Percentiles rank a stretch among this genome's conserved stretches.
These are phyloP conservation scores for Crocidura indochinensis DNA, from an alignment of 2,797 vertebrate species.

Conservation along the genomic window DNA sequence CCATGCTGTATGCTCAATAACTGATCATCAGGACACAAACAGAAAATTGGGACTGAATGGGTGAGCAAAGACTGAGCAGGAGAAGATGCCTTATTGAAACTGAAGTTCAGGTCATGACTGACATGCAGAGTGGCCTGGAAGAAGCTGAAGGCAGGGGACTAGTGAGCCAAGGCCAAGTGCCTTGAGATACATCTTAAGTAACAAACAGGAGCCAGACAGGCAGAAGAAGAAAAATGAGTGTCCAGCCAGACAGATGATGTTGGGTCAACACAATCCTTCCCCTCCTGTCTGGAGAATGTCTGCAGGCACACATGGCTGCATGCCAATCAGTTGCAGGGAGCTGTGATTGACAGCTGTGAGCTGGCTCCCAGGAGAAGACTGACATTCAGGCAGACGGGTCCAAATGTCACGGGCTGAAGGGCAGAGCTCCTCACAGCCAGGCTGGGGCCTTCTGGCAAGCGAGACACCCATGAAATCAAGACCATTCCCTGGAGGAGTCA, in stretches of 20 bases:
- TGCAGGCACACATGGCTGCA: background rate
- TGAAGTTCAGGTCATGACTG: conserved; percentile 37
- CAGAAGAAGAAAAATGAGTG: conserved; percentile 73
- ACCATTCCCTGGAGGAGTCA: background rate
- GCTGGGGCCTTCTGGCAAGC: conserved; percentile 51
- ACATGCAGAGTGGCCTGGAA: background rate
- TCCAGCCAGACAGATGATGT: conserved; percentile 68
- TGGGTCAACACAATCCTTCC: conserved; percentile 70
- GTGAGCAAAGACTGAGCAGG: background rate
- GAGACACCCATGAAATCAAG: background rate
- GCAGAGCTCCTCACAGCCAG: conserved; percentile 43
- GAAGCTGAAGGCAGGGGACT: background rate
- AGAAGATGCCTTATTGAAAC: background rate
- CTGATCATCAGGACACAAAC: background rate
- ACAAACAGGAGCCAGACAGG: conserved; percentile 63
- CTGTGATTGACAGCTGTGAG: conserved; percentile 51
- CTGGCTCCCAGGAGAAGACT: conserved; percentile 46
- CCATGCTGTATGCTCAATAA: background rate
- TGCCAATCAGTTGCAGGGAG: background rate
- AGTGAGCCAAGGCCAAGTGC: background rate
- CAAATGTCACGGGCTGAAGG: conserved; percentile 78
- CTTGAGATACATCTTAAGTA: conserved; percentile 56
- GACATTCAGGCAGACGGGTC: conserved; percentile 65
- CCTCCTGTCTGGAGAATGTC: conserved; percentile 61
- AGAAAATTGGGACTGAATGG: background rate